Conservation (phyloP, 2,113 vertebrate genomes). For the Microcebus tavaratra region DNA sequence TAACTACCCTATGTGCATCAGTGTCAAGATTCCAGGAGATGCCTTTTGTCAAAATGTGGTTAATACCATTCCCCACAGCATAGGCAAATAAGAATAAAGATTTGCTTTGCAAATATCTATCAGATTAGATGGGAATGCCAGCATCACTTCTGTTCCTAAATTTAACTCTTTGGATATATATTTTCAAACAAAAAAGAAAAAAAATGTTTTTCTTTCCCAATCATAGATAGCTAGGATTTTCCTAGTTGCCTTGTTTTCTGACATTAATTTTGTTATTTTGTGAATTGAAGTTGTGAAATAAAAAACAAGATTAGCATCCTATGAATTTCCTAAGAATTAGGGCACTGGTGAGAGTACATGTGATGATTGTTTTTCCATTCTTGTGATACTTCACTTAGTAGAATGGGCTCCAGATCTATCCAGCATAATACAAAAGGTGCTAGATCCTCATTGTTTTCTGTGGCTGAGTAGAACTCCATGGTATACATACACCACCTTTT, state of each 20-base stretch:
- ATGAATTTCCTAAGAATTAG: constrained; percentile 28
- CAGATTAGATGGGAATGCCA: background rate
- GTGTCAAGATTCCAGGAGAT: background rate
- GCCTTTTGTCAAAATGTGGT: background rate
- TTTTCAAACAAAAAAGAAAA: constrained; percentile 12
- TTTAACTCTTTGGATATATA: background rate
- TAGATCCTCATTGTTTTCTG: no score
- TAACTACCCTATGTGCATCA: background rate
- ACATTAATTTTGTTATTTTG: background rate
- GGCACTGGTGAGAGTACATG: no score
- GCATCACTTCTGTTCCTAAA: background rate
- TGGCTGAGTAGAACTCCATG: no score
- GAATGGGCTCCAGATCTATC: no score
- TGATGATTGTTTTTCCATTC: no score
- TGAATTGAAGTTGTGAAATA: constrained; percentile 39
- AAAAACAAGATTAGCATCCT: background rate
- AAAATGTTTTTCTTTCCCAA: background rate
- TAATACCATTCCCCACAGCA: background rate
- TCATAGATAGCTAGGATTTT: constrained; percentile 7
- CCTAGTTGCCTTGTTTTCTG: background rate
- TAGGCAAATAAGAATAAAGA: background rate
- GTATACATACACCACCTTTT: no score
- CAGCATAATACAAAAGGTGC: no score
- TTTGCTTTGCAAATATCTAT: constrained; percentile 28
- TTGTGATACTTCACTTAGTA: no score